Base-by-base conservation (phyloP, 2,888 invertebrate species). In the Deilephila elpenor region DNA sequence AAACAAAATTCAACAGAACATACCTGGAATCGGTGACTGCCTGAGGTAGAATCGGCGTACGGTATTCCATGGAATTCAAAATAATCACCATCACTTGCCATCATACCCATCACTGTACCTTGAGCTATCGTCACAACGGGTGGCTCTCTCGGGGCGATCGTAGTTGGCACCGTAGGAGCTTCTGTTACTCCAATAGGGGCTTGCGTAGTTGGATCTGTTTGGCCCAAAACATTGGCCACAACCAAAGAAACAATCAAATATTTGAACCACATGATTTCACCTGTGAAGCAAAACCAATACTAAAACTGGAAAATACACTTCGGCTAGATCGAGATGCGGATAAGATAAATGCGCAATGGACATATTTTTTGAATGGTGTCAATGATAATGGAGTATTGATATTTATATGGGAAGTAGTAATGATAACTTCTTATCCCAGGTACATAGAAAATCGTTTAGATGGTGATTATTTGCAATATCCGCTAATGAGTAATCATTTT, bases 51-150 rank as follows among this genome's bases (percentile, higher is more conserved):
- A 75, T 89, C 93, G 29, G 92, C 94, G 73, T 91, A 93, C 0
- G 93, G 94, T 74, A 94, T 93, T 1, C 94, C 94, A 78, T 89
- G 79, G 75, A 92, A 94, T 74, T 90, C 88, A 59, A 77, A 87
- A 77, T 88, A 89, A 25, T 79, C 74, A 5, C 89, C 88, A 79
- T 88, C 84, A 1, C 75, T 25, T 17, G 87, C 82, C 0, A 75
- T 56, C n/a, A 86, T 81, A 3, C 94, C 94, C 5, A 86, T 71
- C 0, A 93, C 87, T 2, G 78, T 81, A 51, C 93, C 94, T 82
- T 93, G 92, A 0, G 73, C 20, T 71, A 90, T 89, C 0, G 71
- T 83, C 11, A 91, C 91, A 5, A 74, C 62, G 6, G 88, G 87
- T 71, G 70, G 71, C 78, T 74, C 75, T 74, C 61, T 71, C 67